Base-by-base conservation (phyloP, 2,888 invertebrate genomes). In the Epinotia demarniana region DNA sequence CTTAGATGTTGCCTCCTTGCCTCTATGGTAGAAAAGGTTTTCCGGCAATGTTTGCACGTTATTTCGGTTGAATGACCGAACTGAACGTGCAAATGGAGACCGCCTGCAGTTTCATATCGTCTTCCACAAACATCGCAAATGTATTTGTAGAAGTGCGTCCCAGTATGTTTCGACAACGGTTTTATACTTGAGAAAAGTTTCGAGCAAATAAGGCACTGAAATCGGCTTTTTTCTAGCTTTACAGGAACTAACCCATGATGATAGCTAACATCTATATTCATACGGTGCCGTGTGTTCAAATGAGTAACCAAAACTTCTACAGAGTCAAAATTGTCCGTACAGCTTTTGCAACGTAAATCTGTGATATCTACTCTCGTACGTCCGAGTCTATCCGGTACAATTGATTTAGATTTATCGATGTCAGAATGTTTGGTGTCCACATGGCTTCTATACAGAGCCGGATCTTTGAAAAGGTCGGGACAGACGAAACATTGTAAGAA, bases 81-180 rank as follows among this genome's bases (percentile, higher is more conserved):
- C 33, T 49, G 33, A 9, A 58, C 53, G 60, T 78, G 78, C 11
- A 33, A 19, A 0, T 39, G 27, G 8, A 78, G 43, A 4, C 78
- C 78, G 8, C 19, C 11, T 0, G 46, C n/a, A 2, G 80, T 78
- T 53, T 78, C 77, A 49, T 71, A 79, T 19, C 73, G 69, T n/a
- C 71, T 76, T 19, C 79, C 80, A 60, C 80, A 79, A 18, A 55
- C 27, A 19, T 75, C 71, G 60, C 79, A 79, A 11, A 78, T 72
- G 16, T 73, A 71, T 39, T 70, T 69, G 9, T 12, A 33, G 57
- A 67, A 78, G 53, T 75, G 75, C 18, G 39, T 27, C 8, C 71
- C 75, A 11, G 66, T 11, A 13, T 75, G 75, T 55, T 39, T 60
- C 23, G 33, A 66, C 4, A 75, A 71, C 23, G 71, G 61, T 61